Evolutionary conservation across 1,140 invertebrate species (phyloP), one percentile per base, ranked within the genome.

Genomic region (Zaprionus vittiger): DNA sequence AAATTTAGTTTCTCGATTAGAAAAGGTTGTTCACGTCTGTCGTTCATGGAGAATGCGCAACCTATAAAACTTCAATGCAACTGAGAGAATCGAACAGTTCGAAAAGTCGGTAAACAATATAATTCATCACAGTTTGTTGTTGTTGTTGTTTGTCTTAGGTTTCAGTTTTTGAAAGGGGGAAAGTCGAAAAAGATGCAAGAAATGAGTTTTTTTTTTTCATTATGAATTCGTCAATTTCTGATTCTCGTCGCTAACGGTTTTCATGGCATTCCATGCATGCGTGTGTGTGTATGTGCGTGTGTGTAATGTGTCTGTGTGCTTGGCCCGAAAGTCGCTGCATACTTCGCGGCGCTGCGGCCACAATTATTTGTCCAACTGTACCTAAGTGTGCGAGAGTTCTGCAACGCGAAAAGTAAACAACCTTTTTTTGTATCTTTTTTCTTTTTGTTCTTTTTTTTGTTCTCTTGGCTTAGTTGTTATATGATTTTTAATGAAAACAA

Each of bases 81-180:
- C 37, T 34, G 17, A 72, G 67, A 37, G 61, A 62, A 38, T 55
- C 5, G 44, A 61, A 63, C 41, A 24, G 41, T 54, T 67, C 34
- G 41, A 49, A 70, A 68, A 59, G 44, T 57, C 54, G 71, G 56
- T 54, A 83, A 86, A 81, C 77, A 67, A 84, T 79, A 66, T 63
- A 71, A 87, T 79, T 90, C 84, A 89, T 89, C 84, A 89, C 84
- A 89, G 84, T 90, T 89, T 86, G 69, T 86, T 85, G 83, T 86
- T 83, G 70, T 79, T 80, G 38, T 70, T 75, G 60, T 68, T 79
- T 83, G 82, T 79, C 70, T 79, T 41, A 67, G 74, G 81, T 68
- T 75, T 49, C 60, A 67, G 57, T 59, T 52, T 60, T 14, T 68
- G 14, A 54, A 47, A 28, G 9, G 41, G 55, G 14, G 56, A 69